These are phyloP conservation scores for Kryphioiulus occultus DNA, from an alignment of 2,888 invertebrate genomes.

Conservation along the genomic window DNA sequence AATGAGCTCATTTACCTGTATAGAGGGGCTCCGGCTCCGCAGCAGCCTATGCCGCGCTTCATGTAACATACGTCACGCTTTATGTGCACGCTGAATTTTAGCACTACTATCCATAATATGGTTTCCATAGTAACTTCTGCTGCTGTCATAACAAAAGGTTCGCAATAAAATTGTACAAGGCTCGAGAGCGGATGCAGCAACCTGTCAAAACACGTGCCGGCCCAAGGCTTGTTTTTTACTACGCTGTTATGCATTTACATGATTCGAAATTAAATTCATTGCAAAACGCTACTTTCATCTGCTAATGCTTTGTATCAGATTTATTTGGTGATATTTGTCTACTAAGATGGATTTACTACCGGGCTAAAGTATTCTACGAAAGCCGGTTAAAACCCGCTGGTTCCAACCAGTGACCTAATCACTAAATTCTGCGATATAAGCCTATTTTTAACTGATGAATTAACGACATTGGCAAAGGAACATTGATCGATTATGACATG, in stretches of 20 bases:
- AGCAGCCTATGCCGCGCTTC: not conserved
- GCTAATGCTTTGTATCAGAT: not conserved
- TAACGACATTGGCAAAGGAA: too few relatives aligned
- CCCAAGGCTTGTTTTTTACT: not conserved
- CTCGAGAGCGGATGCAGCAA: not conserved
- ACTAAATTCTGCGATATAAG: too few relatives aligned
- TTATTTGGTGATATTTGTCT: too few relatives aligned
- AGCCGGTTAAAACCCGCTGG: too few relatives aligned
- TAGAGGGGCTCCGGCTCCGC: not conserved
- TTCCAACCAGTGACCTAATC: too few relatives aligned
- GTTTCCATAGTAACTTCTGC: conserved; percentile 4
- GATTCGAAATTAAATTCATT: not conserved
- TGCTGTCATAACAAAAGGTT: conserved; percentile 8
- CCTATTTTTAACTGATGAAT: too few relatives aligned
- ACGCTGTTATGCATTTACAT: not conserved
- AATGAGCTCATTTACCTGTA: conserved; percentile 22
- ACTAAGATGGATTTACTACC: too few relatives aligned
- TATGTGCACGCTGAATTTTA: conserved; percentile 28
- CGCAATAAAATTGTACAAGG: not conserved
- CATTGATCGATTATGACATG: too few relatives aligned
- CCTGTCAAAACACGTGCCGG: not conserved
- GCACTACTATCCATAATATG: not conserved
- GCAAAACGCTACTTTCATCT: not conserved
- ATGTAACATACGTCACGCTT: conserved; percentile 7
- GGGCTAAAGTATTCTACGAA: too few relatives aligned